Evolutionary conservation across 2,797 vertebrate species (phyloP), one percentile per base, ranked within the genome.

Genomic region (Gymnoscopelus microlampas): DNA sequence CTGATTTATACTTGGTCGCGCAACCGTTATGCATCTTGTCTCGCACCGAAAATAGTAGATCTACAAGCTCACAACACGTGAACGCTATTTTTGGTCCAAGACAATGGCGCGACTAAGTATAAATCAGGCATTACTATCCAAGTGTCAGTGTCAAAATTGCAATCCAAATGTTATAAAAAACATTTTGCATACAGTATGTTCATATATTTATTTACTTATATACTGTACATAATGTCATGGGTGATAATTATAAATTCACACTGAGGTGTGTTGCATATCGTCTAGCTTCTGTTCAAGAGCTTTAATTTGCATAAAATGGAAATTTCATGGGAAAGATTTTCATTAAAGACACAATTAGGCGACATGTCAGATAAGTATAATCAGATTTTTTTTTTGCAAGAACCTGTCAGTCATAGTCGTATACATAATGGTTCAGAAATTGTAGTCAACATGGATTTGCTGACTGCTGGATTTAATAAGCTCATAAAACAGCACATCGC

Each of bases 381-480:
- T 62, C 44, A 49, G 44, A 13, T 51, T 13, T 15, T 44, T 44
- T 39, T 39, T 44, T 44, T 35, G 32, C 32, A 35, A 35, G 32
- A 35, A 10, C 39, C 39, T 44, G 39, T 8, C 39, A 44, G 39
- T 44, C 39, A 44, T 9, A 44, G 39, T 54, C 48, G 19, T 60
- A 51, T 67, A 65, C 29, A 24, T 9, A 53, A 71, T 23, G 58
- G 54, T n/a, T 59, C 64, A 44, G 39, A 44, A 68, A 49, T 73
- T 67, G 54, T 66, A 73, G 66, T 14, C 49, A 50, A 61, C 66
- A 29, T n/a, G 0, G 15, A 24, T 32, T 66, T 0, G 7, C 57
- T 60, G 14, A 68, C 74, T 63, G 8, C 4, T 51, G 24, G 35
- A 77, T 87, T 85, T 88, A 3, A 50, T 50, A 50, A 50, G 3